Percentiles rank a stretch among this genome's conserved stretches.
Evolutionary conservation across 2,797 vertebrate genomes (phyloP).

Genomic region (Syndactyla subalaris): DNA sequence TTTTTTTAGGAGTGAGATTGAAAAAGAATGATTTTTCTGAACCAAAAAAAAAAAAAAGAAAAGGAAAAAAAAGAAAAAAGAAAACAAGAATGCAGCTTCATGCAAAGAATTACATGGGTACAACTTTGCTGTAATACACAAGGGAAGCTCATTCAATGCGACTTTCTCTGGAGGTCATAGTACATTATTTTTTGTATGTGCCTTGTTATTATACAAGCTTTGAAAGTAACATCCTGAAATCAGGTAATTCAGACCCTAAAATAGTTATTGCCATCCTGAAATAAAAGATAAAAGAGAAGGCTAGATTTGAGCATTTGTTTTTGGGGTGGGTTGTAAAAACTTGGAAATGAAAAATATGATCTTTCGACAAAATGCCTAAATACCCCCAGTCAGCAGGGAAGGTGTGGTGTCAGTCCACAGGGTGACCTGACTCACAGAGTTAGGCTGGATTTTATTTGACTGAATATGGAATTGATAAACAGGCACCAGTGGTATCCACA

Average conservation of each 20-base stretch:
- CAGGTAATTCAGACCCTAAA: neutral
- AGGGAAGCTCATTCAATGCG: neutral
- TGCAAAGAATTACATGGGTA: neutral
- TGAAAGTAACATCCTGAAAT: neutral
- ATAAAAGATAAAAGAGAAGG: neutral
- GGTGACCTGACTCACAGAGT: neutral
- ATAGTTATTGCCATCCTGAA: neutral
- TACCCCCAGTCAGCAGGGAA: neutral
- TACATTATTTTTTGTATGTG: neutral
- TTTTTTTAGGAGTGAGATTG: neutral
- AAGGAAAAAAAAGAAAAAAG: neutral
- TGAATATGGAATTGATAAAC: neutral
- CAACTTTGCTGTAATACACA: neutral
- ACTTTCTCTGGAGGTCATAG: neutral
- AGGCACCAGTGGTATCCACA: neutral
- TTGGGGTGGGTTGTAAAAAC: neutral
- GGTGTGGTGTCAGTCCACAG: neutral
- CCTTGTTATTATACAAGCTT: neutral
- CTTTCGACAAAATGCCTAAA: neutral
- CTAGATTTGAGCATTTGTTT: neutral
- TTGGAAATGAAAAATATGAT: neutral
- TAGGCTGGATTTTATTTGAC: neutral
- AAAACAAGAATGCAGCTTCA: neutral
- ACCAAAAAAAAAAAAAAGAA: neutral
- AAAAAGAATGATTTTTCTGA: neutral